Conservation (phyloP, 2,797 vertebrate species). For the Natrix natrix region DNA sequence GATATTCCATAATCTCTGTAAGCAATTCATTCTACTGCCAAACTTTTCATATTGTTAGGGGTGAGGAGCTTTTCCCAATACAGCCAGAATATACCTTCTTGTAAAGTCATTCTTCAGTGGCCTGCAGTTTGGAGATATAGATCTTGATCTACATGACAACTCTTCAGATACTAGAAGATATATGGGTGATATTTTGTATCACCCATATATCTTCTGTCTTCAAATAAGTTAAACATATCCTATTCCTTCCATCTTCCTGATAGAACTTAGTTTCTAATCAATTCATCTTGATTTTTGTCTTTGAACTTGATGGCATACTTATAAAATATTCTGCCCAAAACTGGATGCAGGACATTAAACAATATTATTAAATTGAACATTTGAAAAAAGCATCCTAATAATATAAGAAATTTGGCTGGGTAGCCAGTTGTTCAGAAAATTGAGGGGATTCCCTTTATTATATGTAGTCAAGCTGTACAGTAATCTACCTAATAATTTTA, state of each 20-base stretch:
- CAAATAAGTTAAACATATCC: not conserved
- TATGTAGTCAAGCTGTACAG: not conserved
- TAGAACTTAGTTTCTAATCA: not conserved
- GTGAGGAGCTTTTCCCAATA: not conserved
- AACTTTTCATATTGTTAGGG: not conserved
- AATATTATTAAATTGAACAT: not conserved
- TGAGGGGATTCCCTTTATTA: not conserved
- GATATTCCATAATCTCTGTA: not conserved
- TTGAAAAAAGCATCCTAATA: not conserved
- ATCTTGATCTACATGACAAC: not conserved
- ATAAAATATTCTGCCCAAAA: not conserved
- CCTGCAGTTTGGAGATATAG: not conserved
- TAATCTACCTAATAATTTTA: not conserved
- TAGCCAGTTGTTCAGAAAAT: not conserved
- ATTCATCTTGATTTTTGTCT: not conserved
- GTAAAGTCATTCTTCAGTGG: not conserved
- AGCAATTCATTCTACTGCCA: not conserved
- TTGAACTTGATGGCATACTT: not conserved
- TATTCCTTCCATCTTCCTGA: not conserved
- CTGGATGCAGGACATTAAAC: not conserved
- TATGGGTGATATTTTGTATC: not conserved
- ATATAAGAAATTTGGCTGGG: not conserved
- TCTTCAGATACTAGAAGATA: not conserved
- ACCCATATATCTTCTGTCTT: not conserved
- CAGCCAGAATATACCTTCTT: not conserved